Evolutionary conservation across 2,797 vertebrate species (phyloP).

Genomic region (Anableps anableps): DNA sequence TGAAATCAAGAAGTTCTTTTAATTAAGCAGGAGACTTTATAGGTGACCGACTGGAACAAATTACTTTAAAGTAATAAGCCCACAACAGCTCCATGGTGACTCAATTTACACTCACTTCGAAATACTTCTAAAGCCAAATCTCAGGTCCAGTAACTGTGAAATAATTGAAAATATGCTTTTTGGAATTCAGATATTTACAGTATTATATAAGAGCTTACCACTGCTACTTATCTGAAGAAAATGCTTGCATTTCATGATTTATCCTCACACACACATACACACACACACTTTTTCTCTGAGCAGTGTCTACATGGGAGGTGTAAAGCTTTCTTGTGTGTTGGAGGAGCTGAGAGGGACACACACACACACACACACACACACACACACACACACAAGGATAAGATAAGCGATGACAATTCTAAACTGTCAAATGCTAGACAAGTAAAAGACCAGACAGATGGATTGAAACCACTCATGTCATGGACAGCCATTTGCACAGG

Average conservation of each 20-base stretch:
- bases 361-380: background rate
- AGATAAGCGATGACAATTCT: conserved; percentile 40
- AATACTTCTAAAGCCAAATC: conserved; percentile 37
- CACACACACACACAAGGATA: background rate
- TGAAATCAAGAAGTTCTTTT: background rate
- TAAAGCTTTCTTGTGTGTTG: conserved; percentile 55
- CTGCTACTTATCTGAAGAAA: conserved; percentile 54
- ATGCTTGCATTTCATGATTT: conserved; percentile 47
- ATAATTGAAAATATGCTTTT: conserved; percentile 61
- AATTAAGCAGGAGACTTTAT: conserved; percentile 20
- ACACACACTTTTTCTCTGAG: conserved; percentile 49
- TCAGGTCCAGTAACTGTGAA: conserved; percentile 21
- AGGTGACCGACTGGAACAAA: conserved; percentile 3
- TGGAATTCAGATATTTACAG: conserved; percentile 35
- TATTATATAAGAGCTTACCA: conserved; percentile 40
- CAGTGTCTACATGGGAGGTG: conserved; percentile 61
- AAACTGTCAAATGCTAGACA: conserved; percentile 45
- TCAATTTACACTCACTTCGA: conserved; percentile 32
- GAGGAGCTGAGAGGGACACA: conserved; percentile 8
- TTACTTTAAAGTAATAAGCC: conserved; percentile 10
- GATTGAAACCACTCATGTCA: conserved; percentile 29
- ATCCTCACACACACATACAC: conserved; percentile 25
- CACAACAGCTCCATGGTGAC: conserved; percentile 20
- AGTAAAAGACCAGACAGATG: conserved; percentile 39
- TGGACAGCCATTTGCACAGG: conserved; percentile 18